These are phyloP conservation scores for Euthynnus affinis DNA, from an alignment of 2,797 vertebrate species.

Conservation along the genomic window DNA sequence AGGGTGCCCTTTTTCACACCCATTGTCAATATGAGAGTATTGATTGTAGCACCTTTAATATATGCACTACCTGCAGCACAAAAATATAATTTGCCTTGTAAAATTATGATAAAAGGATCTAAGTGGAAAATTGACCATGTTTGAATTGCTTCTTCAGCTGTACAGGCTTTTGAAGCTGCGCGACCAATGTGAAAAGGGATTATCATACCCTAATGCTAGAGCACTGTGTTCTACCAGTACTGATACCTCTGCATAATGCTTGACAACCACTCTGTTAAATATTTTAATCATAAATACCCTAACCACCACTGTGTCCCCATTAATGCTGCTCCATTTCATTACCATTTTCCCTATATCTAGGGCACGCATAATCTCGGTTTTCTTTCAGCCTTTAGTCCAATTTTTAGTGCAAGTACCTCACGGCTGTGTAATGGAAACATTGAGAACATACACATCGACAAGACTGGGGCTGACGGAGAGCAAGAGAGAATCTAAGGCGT, in stretches of 20 bases:
- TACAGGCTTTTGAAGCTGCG: conserved; percentile 44
- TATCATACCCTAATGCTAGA: conserved; percentile 62
- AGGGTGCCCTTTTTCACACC: not conserved
- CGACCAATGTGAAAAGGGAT: conserved; percentile 66
- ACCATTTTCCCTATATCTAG: conserved; percentile 76
- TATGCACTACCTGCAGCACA: conserved; percentile 14
- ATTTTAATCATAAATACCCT: conserved; percentile 73
- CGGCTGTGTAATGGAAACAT: conserved; percentile 61
- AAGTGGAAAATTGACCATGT: conserved; percentile 43
- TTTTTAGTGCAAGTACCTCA: conserved; percentile 68
- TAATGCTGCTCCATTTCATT: conserved; percentile 75
- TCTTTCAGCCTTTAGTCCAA: conserved; percentile 62
- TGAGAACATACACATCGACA: conserved; percentile 37
- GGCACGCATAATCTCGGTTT: conserved; percentile 77
- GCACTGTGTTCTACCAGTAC: conserved; percentile 46
- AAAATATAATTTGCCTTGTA: conserved; percentile 29
- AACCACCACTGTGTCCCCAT: conserved; percentile 58
- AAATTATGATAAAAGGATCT: conserved; percentile 57
- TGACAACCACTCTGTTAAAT: conserved; percentile 64
- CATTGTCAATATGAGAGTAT: not conserved
- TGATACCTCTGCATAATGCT: conserved; percentile 64
- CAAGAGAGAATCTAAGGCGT: conserved; percentile 27
- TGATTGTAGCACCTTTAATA: conserved; percentile 15
- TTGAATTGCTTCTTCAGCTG: conserved; percentile 44
- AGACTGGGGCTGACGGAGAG: conserved; percentile 29